Base-by-base conservation (phyloP, 2,888 invertebrate genomes). In the Atethmia centrago region DNA sequence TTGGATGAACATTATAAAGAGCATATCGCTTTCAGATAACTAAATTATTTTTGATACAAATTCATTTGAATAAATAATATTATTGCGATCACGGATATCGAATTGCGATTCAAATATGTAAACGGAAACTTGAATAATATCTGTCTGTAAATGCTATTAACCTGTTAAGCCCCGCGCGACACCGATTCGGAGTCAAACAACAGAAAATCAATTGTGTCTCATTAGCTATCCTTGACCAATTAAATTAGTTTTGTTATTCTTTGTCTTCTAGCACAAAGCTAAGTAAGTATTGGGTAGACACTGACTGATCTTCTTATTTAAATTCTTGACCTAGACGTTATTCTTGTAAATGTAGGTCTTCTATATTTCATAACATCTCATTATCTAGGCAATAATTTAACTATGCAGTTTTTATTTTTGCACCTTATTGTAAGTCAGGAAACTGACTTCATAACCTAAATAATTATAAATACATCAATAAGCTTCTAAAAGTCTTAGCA, bases 1-100 rank as follows among this genome's bases (percentile, higher is more conserved):
- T 70, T 84, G 70, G 63, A 82, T 59, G 69, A 74, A 75, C 71
- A 67, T 71, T 64, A 55, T 69, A 71, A 69, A 71, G 73, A 67
- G 42, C 63, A 58, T 82, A 79, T 82, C 73, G 71, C 69, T 47
- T 71, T 59, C 49, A 65, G 53, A 67, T 79, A 85, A 86, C 53
- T 53, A 71, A 77, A 75, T 79, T 82, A 69, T 79, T 74, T 69
- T 84, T 81, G 63, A 77, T 75, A 79, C 67, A 83, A 78, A 74
- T 86, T 74, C 49, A 36, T 28, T 74, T 70, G 59, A 79, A 75
- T 81, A 78, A 81, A 76, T 84, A 79, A 79, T 71, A 61, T 70
- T 72, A n/a, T n/a, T n/a, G n/a, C n/a, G n/a, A n/a, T n/a, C n/a
- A n/a, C n/a, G n/a, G n/a, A n/a, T n/a, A n/a, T n/a, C n/a, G n/a